Evolutionary conservation across 2,113 vertebrate genomes (phyloP), one percentile per base, ranked within the genome.

Genomic region (Phyllopteryx taeniolatus): DNA sequence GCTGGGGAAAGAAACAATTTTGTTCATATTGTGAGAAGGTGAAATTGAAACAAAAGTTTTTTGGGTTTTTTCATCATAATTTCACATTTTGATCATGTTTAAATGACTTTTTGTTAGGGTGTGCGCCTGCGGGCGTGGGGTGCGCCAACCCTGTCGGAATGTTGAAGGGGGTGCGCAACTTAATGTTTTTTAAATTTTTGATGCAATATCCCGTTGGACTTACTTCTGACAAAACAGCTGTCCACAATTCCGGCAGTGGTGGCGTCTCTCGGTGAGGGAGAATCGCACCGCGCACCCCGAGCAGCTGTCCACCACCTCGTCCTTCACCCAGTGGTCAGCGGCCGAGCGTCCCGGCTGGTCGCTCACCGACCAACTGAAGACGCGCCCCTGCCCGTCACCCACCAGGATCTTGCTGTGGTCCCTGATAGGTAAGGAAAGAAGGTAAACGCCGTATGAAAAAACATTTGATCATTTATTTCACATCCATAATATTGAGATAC

Each of bases 171-270:
- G 6, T 39, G 35, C 6, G 35, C 35, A 39, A 6, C 35, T 39
- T 39, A 27, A 59, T 7, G n/a, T n/a, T n/a, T 27, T 15, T 22
- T 22, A 2, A 11, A n/a, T 27, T 31, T 14, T 2, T 19, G 57
- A 27, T 39, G 35, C 22, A 33, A 9, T 33, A 8, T 35, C 14
- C 9, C 7, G 27, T 15, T 2, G 14, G 5, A 61, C 94, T 95
- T 93, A 99, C 98, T 97, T 98, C 85, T 99, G 97, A 86, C 98
- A 99, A 94, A 99, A 99, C 82, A 99, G 97, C 88, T 99, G 98
- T 0, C 98, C 98, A 0, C 98, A 99, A 92, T 98, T 99, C 86
- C 98, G 92, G 93, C 98, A 99, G 47, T 99, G 98, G 85, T 99
- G 98, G 15, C 97, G 94, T 47, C 98, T 87, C 86, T 99, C 98